phyloP scores from a whole-genome alignment of 2,888 invertebrate species.

The Bibio marci region DNA sequence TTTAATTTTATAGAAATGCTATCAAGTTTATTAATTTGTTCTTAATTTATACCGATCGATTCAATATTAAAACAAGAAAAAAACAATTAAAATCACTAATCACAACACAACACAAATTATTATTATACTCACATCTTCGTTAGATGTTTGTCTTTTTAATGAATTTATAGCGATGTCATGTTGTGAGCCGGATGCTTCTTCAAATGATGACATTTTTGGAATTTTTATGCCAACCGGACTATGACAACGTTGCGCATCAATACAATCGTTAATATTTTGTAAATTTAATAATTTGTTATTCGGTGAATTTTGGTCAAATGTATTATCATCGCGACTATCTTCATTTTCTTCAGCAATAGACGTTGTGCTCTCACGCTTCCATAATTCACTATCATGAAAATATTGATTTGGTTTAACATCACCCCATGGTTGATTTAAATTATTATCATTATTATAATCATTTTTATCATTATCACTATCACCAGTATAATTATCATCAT shows the following conservation, averaged over 20 bases:
- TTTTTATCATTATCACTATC: constrained; percentile 12
- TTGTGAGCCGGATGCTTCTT: constrained; percentile 24
- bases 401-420: constrained; percentile 24
- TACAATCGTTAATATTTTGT: too few species aligned
- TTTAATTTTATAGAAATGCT: too few species aligned
- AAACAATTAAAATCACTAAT: too few species aligned
- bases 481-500: too few species aligned
- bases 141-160: constrained; percentile 14
- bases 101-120: too few species aligned
- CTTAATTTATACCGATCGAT: too few species aligned
- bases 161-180: constrained; percentile 20
- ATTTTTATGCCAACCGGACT: constrained; percentile 4
- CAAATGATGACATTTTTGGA: constrained; percentile 24
- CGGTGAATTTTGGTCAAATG: not conserved
- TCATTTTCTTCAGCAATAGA: constrained; percentile 24
- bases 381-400: constrained; percentile 22
- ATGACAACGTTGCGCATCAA: too few species aligned
- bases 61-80: too few species aligned
- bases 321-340: constrained; percentile 2
- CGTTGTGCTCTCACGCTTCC: constrained; percentile 23
- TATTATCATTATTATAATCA: constrained; percentile 16
- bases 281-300: too few species aligned
- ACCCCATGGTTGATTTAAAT: constrained; percentile 25
- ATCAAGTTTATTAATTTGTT: too few species aligned
- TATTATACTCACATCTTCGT: not conserved